phyloP scores from a whole-genome alignment of 2,113 vertebrate species.

The Oncorhynchus clarkii region DNA sequence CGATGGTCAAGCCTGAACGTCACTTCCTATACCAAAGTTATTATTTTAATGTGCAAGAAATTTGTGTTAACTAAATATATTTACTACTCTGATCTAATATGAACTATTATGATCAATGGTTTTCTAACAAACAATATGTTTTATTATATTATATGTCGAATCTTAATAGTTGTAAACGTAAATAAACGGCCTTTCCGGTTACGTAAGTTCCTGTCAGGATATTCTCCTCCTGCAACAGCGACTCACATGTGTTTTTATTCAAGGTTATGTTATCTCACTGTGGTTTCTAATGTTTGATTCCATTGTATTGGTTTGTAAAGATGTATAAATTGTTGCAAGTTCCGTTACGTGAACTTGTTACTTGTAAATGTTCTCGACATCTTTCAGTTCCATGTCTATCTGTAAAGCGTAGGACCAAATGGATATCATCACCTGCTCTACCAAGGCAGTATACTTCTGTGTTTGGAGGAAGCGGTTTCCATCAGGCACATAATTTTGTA shows the following conservation, averaged over 20 bases:
- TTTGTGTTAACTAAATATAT: background rate
- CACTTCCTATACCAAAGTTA: background rate
- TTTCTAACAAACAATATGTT: background rate
- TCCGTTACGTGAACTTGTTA: conserved; percentile 10
- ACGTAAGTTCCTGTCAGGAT: conserved; percentile 53
- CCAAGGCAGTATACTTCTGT: background rate
- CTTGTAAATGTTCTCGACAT: conserved; percentile 10
- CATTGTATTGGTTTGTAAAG: background rate
- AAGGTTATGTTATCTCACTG: conserved; percentile 17
- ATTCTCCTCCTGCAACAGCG: background rate
- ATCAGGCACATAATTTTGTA: background rate
- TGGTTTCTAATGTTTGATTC: background rate
- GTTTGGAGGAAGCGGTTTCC: background rate
- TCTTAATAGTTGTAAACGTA: background rate
- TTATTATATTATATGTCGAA: background rate
- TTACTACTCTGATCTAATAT: background rate
- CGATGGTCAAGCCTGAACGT: background rate
- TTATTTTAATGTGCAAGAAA: background rate
- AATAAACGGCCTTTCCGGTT: background rate
- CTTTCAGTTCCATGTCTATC: background rate
- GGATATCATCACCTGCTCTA: background rate
- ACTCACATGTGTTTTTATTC: background rate
- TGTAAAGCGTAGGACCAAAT: background rate
- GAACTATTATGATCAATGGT: background rate
- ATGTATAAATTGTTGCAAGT: conserved; percentile 51